Conservation (phyloP, 2,113 vertebrate genomes). For the Lepus europaeus region DNA sequence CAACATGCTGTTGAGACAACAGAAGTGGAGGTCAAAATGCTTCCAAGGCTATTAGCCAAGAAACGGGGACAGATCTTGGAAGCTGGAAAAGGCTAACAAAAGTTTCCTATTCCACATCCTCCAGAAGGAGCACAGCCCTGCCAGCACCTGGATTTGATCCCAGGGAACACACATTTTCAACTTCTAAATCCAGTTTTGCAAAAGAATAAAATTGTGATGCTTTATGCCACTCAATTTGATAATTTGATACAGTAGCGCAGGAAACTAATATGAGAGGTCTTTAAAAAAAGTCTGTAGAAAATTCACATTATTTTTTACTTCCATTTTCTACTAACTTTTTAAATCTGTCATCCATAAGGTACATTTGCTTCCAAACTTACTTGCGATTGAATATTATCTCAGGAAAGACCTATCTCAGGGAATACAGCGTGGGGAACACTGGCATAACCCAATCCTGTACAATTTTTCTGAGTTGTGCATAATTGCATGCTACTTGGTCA, state of each 20-base stretch:
- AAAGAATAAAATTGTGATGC: neutral
- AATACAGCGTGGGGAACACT: neutral
- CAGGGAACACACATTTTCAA: neutral
- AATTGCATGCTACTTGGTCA: neutral
- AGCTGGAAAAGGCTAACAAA: neutral
- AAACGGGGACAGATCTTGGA: neutral
- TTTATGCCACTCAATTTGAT: neutral
- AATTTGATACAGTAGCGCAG: neutral
- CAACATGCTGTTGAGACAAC: neutral
- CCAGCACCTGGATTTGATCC: neutral
- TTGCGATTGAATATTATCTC: neutral
- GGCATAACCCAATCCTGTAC: neutral
- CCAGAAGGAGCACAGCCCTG: neutral
- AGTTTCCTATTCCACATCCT: neutral
- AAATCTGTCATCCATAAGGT: too few species aligned
- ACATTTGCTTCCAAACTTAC: constrained; percentile 22
- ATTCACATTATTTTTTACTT: too few species aligned
- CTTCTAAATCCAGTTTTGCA: neutral
- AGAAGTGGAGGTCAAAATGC: neutral
- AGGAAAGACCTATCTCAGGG: neutral
- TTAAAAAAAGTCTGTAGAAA: too few species aligned
- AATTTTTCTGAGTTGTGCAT: neutral
- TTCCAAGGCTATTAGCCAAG: neutral
- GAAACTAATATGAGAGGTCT: neutral
- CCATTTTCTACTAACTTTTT: too few species aligned